A percentile compares a stretch with the other conserved stretches of the same genome.
phyloP scores from a whole-genome alignment of 2,888 invertebrate species.

The Microplitis manilae region DNA sequence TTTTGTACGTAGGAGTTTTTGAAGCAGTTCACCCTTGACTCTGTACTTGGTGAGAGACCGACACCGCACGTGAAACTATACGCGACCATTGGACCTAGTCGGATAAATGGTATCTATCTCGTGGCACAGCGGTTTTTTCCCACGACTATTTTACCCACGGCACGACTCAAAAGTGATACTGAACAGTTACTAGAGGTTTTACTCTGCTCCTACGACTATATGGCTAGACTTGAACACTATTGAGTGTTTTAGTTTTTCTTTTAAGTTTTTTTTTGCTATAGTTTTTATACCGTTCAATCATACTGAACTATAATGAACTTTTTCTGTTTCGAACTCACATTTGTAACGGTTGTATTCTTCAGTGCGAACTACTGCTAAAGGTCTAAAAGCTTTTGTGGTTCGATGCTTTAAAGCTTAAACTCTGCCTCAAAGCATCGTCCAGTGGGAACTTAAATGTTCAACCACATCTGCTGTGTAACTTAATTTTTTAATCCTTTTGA shows the following conservation, averaged over 20 bases:
- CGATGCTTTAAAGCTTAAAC: constrained; percentile 27
- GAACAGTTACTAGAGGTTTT: constrained; percentile 45
- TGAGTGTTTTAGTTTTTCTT: constrained; percentile 36
- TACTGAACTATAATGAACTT: constrained; percentile 8
- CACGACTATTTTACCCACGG: constrained; percentile 55
- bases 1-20: constrained; percentile 42
- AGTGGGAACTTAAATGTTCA: constrained; percentile 32
- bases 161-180: constrained; percentile 57
- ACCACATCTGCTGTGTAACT: constrained; percentile 9
- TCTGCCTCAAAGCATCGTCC: constrained; percentile 7
- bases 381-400: constrained; percentile 36
- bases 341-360: constrained; percentile 1
- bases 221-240: constrained; percentile 35
- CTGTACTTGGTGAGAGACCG: constrained; percentile 38
- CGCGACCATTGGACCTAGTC: constrained; percentile 39
- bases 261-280: constrained; percentile 9
- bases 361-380: constrained; percentile 18
- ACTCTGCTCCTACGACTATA: constrained; percentile 35
- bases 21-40: constrained; percentile 45
- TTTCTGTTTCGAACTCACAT: constrained; percentile 8
- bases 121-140: constrained; percentile 51
- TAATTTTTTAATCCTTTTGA: constrained; percentile 6
- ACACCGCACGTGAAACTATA: constrained; percentile 43
- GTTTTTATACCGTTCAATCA: not conserved
- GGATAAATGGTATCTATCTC: constrained; percentile 46